Evolutionary conservation across 2,113 vertebrate genomes (phyloP).

Genomic region (Proteles cristata): DNA sequence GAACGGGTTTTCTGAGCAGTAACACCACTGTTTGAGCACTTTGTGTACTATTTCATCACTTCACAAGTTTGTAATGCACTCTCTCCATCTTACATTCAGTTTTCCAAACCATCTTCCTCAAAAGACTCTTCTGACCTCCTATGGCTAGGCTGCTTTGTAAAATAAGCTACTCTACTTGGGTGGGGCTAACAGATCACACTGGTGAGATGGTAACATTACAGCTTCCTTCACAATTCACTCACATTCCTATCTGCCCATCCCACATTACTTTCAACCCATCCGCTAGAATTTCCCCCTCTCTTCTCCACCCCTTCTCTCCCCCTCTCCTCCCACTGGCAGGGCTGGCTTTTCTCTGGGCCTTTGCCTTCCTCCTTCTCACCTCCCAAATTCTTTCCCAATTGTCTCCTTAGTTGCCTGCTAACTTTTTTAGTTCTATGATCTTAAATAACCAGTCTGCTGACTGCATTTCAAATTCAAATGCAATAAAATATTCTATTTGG

Average conservation of each 20-base stretch:
- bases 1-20: background rate
- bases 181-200: background rate
- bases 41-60: background rate
- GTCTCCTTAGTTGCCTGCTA: background rate
- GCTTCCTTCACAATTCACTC: background rate
- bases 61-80: background rate
- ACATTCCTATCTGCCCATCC: background rate
- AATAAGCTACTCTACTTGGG: background rate
- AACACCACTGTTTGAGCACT: background rate
- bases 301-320: background rate
- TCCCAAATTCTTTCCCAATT: background rate
- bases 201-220: background rate
- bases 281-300: background rate
- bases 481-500: background rate
- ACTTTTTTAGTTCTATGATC: background rate
- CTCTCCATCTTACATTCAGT: background rate
- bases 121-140: background rate
- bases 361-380: background rate
- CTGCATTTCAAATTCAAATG: constrained; percentile 15
- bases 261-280: background rate
- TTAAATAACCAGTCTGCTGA: background rate
- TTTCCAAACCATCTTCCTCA: background rate
- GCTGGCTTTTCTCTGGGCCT: background rate
- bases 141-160: background rate
- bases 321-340: too few relatives aligned